These are phyloP conservation scores for Polypterus senegalus DNA, from an alignment of 2,113 vertebrate species.

Conservation along the genomic window DNA sequence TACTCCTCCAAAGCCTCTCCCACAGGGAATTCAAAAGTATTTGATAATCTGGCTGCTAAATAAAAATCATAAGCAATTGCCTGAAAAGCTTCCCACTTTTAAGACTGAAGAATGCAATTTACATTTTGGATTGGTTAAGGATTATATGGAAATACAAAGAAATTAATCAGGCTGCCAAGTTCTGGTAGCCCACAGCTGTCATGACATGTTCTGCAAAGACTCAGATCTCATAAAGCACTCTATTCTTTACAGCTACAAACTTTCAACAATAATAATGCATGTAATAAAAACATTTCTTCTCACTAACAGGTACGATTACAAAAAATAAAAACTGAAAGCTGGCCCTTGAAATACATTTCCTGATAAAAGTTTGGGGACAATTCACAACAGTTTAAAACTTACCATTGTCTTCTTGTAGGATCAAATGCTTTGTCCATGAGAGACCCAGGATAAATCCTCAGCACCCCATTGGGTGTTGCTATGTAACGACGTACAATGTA, in stretches of 20 bases:
- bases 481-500: conserved; percentile 99
- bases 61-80: too few relatives aligned
- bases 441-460: conserved; percentile 96
- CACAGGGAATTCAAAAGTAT: too few relatives aligned
- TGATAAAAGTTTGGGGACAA: conserved; percentile 22
- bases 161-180: too few relatives aligned
- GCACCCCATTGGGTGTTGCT: conserved; percentile 98
- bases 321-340: conserved; percentile 8
- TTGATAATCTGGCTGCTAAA: too few relatives aligned
- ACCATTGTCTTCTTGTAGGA: conserved; percentile 98
- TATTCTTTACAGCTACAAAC: background rate
- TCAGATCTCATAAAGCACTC: too few relatives aligned
- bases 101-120: too few relatives aligned
- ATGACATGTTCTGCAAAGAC: too few relatives aligned
- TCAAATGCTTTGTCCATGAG: conserved; percentile 99
- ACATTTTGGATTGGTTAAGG: too few relatives aligned
- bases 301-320: conserved; percentile 6
- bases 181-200: too few relatives aligned
- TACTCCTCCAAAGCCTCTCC: too few relatives aligned
- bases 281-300: conserved; percentile 2
- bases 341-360: conserved; percentile 13
- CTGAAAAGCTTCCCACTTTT: too few relatives aligned
- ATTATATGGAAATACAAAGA: too few relatives aligned
- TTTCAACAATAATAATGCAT: background rate
- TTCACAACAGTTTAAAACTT: conserved; percentile 46